A percentile compares a stretch with the other conserved stretches of the same genome.
Evolutionary conservation across 2,797 vertebrate species (phyloP).

Genomic region (Melanogrammus aeglefinus): DNA sequence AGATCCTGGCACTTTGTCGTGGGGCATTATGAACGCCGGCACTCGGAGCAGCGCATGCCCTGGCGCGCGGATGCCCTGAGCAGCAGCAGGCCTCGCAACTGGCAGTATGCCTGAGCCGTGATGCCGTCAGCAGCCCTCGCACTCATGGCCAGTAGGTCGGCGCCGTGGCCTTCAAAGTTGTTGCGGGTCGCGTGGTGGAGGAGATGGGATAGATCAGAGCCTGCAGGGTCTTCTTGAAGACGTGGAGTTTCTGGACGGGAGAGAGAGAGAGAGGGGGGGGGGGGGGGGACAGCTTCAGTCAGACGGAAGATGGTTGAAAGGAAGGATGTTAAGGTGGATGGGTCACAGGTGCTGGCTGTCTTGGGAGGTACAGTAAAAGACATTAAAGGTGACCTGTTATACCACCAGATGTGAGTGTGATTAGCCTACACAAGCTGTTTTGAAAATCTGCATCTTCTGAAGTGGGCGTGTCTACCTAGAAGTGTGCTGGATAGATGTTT

Average conservation of each 20-base stretch:
- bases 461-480: too few relatives aligned
- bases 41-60: constrained; percentile 95
- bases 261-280: background rate
- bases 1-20: constrained; percentile 99
- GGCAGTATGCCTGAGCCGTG: too few relatives aligned
- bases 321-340: background rate
- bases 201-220: constrained; percentile 97
- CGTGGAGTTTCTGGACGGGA: constrained; percentile 86
- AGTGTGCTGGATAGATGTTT: too few relatives aligned
- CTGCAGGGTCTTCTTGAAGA: constrained; percentile 96
- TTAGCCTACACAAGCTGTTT: too few relatives aligned
- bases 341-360: too few relatives aligned
- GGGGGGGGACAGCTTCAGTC: too few relatives aligned
- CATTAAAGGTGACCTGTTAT: too few relatives aligned
- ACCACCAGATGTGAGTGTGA: too few relatives aligned
- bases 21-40: constrained; percentile 95
- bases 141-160: constrained; percentile 98
- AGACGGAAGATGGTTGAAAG: background rate
- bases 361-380: too few relatives aligned
- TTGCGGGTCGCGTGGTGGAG: constrained; percentile 96
- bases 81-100: constrained; percentile 94
- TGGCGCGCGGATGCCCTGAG: constrained; percentile 95
- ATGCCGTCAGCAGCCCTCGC: too few relatives aligned
- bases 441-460: too few relatives aligned
- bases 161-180: constrained; percentile 93